These are phyloP conservation scores for Hippopotamus amphibius DNA, from an alignment of 2,113 vertebrate genomes.

Conservation along the genomic window DNA sequence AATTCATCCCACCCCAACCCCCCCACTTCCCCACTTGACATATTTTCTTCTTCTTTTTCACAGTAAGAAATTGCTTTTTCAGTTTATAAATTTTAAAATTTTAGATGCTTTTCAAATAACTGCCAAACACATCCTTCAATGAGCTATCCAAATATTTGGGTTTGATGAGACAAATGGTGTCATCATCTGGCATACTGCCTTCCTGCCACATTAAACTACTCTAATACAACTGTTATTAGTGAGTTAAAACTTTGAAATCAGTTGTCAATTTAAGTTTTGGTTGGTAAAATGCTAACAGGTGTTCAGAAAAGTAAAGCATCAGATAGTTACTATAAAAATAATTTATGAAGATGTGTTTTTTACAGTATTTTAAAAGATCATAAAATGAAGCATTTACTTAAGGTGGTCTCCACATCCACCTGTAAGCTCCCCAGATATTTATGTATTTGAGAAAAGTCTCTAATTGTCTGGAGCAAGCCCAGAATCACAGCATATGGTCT, in stretches of 20 bases:
- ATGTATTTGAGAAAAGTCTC: background rate
- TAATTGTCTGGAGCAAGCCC: background rate
- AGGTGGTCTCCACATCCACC: background rate
- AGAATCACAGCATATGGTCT: background rate
- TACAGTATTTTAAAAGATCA: background rate
- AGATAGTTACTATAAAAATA: background rate
- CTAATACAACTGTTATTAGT: background rate
- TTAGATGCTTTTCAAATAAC: background rate
- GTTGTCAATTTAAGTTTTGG: background rate
- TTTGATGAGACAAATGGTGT: background rate
- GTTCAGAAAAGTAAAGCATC: background rate
- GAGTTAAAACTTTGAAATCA: background rate
- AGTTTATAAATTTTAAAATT: background rate
- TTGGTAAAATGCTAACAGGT: background rate
- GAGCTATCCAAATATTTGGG: background rate
- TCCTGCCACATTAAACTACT: background rate
- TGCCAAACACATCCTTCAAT: background rate
- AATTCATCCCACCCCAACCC: background rate
- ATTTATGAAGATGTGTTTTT: background rate
- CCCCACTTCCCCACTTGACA: background rate
- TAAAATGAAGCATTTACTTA: slow-evolving; percentile 20
- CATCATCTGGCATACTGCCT: background rate
- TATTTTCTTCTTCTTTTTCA: background rate
- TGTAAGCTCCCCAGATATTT: background rate
- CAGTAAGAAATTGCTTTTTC: slow-evolving; percentile 4